Conservation (phyloP, 2,888 invertebrate genomes). For the Acanthosepion pharaonis region DNA sequence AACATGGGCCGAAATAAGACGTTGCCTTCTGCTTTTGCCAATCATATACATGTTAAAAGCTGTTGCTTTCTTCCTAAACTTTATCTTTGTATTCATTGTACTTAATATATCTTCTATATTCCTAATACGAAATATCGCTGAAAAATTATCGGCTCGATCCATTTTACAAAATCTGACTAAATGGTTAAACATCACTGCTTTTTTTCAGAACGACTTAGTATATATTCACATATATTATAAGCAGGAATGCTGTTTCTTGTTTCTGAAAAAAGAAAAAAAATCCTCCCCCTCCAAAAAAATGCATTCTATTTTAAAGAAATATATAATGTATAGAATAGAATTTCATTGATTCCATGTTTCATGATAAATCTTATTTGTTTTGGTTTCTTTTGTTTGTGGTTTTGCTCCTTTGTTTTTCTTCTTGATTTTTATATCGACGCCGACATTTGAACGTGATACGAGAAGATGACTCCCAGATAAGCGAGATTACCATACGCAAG, state of each 20-base stretch:
- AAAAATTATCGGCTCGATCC: too few relatives aligned
- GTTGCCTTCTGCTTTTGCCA: too few relatives aligned
- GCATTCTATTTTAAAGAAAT: neutral
- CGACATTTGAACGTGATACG: neutral
- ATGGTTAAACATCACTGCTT: too few relatives aligned
- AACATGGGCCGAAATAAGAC: too few relatives aligned
- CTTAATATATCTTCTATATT: neutral
- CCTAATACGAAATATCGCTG: neutral
- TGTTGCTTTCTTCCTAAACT: too few relatives aligned
- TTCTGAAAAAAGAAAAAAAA: neutral
- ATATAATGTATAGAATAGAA: neutral
- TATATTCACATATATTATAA: neutral
- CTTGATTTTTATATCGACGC: neutral
- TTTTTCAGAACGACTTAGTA: too few relatives aligned
- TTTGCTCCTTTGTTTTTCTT: neutral
- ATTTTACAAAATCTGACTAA: too few relatives aligned
- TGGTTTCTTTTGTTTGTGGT: neutral
- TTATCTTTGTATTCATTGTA: neutral
- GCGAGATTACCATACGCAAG: neutral
- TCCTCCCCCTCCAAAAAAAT: neutral
- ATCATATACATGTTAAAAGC: too few relatives aligned
- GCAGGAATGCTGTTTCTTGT: neutral
- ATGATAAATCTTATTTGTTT: neutral
- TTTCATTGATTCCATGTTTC: neutral
- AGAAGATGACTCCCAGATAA: neutral